Conservation (phyloP, 2,113 vertebrate genomes). For the Nothocercus julius region DNA sequence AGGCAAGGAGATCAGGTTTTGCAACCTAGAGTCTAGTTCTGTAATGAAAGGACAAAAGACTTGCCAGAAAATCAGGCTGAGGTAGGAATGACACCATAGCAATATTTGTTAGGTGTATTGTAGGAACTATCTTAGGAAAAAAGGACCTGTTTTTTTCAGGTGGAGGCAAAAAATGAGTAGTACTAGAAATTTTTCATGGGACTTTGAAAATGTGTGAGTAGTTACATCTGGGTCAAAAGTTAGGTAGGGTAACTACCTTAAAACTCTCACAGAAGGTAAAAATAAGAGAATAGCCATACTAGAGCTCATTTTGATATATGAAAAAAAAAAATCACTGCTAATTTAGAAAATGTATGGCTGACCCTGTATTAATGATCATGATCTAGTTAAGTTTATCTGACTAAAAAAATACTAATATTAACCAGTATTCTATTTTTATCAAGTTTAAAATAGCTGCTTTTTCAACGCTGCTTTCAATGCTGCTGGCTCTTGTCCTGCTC, state of each 20-base stretch:
- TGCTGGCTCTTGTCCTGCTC: neutral
- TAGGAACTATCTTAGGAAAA: neutral
- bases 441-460: neutral
- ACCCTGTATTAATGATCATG: neutral
- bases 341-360: neutral
- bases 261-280: neutral
- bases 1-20: neutral
- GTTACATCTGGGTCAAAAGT: accelerated
- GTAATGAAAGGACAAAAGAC: neutral
- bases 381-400: neutral
- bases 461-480: neutral
- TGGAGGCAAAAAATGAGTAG: neutral
- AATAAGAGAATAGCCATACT: neutral
- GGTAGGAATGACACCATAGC: neutral
- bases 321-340: neutral
- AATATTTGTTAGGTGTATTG: neutral
- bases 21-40: neutral
- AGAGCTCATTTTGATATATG: neutral
- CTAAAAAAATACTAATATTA: neutral
- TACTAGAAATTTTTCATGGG: neutral
- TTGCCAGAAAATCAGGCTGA: neutral
- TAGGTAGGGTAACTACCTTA: neutral
- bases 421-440: neutral
- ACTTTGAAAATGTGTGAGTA: neutral
- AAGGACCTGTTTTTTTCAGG: neutral